phyloP scores from a whole-genome alignment of 2,797 vertebrate genomes.

The Poeciliopsis gracilis region DNA sequence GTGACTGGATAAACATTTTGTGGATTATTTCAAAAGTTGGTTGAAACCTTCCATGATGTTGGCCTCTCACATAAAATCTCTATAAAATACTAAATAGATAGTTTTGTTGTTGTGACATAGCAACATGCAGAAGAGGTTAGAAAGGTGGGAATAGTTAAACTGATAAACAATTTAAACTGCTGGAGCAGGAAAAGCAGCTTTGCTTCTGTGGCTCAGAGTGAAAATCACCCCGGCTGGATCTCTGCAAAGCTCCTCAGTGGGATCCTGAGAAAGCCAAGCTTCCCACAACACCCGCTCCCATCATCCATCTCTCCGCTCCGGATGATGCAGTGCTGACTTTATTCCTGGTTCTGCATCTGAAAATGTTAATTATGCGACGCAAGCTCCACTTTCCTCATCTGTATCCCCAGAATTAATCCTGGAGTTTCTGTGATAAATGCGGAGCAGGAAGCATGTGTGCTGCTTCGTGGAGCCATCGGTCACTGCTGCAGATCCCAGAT shows the following conservation, averaged over 20 bases:
- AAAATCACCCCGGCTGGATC: constrained; percentile 61
- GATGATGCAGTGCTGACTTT: constrained; percentile 68
- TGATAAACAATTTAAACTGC: constrained; percentile 44
- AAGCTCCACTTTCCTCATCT: constrained; percentile 35
- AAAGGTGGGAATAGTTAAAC: background rate
- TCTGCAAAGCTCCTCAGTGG: constrained; percentile 41
- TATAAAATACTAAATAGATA: background rate
- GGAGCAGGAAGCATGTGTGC: constrained; percentile 13
- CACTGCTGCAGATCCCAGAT: constrained; percentile 4
- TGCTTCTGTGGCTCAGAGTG: constrained; percentile 47
- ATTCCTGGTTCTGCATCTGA: constrained; percentile 49
- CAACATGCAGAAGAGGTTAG: background rate
- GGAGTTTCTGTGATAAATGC: constrained; percentile 33
- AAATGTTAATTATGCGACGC: constrained; percentile 65
- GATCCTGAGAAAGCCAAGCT: constrained; percentile 54
- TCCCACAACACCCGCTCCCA: constrained; percentile 8
- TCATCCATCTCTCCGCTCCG: constrained; percentile 61
- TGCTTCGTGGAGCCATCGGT: constrained; percentile 41
- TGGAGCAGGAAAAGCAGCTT: constrained; percentile 45
- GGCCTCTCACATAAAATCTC: background rate
- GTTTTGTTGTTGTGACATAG: background rate
- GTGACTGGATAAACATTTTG: background rate
- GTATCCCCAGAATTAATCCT: constrained; percentile 36
- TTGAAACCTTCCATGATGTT: background rate
- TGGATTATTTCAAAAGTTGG: background rate